phyloP scores from a whole-genome alignment of 1,140 invertebrate genomes.

The Brachionus rotundiformis region DNA sequence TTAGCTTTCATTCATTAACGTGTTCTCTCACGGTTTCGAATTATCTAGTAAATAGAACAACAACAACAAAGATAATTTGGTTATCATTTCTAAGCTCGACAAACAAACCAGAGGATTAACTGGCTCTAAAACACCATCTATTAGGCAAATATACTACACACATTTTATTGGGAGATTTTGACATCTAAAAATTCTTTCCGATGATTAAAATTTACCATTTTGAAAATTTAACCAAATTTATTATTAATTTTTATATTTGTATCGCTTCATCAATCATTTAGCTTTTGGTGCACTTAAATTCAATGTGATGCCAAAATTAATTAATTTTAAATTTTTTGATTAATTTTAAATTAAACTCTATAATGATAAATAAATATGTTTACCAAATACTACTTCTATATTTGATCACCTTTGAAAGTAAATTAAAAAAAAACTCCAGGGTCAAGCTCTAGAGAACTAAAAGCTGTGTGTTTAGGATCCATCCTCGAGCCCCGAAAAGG shows the following conservation, averaged over 20 bases:
- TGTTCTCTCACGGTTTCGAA: constrained; percentile 35
- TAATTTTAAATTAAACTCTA: constrained; percentile 7
- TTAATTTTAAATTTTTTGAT: background rate
- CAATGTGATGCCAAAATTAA: background rate
- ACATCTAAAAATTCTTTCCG: background rate
- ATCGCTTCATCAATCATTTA: background rate
- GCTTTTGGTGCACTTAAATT: background rate
- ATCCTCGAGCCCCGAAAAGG: too few species aligned
- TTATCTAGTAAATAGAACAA: constrained; percentile 21
- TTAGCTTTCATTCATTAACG: background rate
- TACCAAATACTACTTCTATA: too few species aligned
- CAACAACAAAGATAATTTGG: constrained; percentile 1
- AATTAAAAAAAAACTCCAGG: too few species aligned
- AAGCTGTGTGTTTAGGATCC: too few species aligned
- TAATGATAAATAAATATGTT: too few species aligned
- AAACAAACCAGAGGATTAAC: constrained; percentile 23
- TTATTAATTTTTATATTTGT: too few species aligned
- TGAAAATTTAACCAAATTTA: too few species aligned
- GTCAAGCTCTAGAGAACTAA: too few species aligned
- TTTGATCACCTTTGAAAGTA: too few species aligned
- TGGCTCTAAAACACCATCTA: background rate
- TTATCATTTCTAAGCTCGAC: constrained; percentile 8
- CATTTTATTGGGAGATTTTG: background rate
- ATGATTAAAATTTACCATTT: too few species aligned
- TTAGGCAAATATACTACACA: background rate